Percentiles rank a stretch among this genome's conserved stretches.
Evolutionary conservation across 2,113 vertebrate species (phyloP).

Genomic region (Antigone vipio): DNA sequence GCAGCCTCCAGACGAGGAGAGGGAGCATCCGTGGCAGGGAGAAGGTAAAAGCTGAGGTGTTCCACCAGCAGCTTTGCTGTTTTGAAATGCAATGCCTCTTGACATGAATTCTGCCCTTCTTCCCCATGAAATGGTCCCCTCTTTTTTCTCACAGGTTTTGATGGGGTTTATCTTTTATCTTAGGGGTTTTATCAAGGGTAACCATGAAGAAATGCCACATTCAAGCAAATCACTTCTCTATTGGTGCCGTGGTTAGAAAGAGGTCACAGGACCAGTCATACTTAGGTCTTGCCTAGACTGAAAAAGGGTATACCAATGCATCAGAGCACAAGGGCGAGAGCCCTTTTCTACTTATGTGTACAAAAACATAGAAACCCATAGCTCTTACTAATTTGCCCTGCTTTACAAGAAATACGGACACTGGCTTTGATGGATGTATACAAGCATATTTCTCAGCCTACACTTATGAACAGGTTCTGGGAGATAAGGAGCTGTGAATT

Average conservation of each 20-base stretch:
- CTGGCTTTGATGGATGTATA: accelerated
- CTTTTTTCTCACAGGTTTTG: not conserved
- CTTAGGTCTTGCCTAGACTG: too few species aligned
- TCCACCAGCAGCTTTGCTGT: not conserved
- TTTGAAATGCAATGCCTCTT: not conserved
- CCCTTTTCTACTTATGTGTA: accelerated
- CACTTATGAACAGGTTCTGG: not conserved
- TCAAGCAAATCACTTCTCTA: accelerated
- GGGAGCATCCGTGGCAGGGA: not conserved
- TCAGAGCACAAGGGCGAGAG: not conserved
- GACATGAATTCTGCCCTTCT: not conserved
- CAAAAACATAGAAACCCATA: not conserved
- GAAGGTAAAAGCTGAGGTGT: not conserved
- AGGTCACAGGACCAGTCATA: not conserved
- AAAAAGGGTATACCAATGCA: too few species aligned
- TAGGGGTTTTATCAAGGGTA: not conserved
- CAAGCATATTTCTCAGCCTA: not conserved
- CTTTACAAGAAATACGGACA: accelerated
- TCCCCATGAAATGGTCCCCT: accelerated
- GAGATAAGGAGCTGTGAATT: not conserved
- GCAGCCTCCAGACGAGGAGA: not conserved
- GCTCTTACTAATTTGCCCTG: accelerated
- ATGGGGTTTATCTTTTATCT: not conserved
- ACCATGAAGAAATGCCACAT: not conserved
- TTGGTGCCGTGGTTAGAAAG: not conserved